phyloP scores from a whole-genome alignment of 2,113 vertebrate species.

The Mesoclemmys tuberculata region DNA sequence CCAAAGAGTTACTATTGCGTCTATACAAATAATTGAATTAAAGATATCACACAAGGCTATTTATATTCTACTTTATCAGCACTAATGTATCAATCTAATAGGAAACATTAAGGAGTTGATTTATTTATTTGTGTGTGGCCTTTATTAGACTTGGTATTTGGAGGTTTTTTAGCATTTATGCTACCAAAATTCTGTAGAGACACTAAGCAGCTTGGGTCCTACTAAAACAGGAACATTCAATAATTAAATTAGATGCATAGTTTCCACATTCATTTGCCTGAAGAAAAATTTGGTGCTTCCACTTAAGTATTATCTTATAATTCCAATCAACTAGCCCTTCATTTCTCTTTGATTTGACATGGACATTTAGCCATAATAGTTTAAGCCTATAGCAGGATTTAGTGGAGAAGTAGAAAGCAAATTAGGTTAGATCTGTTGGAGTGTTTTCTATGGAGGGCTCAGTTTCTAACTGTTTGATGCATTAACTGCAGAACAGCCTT shows the following conservation, averaged over 20 bases:
- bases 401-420: neutral
- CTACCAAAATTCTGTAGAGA: neutral
- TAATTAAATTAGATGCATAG: neutral
- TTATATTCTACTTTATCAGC: neutral
- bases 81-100: neutral
- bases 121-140: neutral
- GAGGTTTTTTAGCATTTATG: neutral
- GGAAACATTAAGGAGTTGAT: neutral
- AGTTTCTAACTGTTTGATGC: neutral
- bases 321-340: neutral
- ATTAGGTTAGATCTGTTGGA: neutral
- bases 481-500: neutral
- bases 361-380: neutral
- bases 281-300: neutral
- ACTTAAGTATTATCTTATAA: neutral
- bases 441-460: neutral
- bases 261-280: conserved; percentile 28
- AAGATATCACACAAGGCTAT: neutral
- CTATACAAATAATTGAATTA: neutral
- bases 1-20: neutral
- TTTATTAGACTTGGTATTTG: neutral
- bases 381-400: neutral
- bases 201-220: neutral
- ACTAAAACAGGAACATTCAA: neutral
- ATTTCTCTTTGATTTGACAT: neutral